These are phyloP conservation scores for Eilema sororculum DNA, from an alignment of 2,888 invertebrate genomes.

Conservation along the genomic window DNA sequence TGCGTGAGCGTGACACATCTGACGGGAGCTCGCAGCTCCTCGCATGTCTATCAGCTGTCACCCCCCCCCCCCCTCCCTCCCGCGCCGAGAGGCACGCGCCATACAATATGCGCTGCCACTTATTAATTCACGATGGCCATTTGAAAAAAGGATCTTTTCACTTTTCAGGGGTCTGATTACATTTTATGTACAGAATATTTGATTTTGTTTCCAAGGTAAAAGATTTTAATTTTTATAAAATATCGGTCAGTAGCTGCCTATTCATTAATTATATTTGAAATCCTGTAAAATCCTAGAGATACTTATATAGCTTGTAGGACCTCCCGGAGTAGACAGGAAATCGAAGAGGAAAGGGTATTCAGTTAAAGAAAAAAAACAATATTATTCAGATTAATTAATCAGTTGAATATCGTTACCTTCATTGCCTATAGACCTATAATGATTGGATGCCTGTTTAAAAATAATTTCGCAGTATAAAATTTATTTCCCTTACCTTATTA, in stretches of 20 bases:
- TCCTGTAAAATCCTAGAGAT: neutral
- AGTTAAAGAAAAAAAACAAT: no score
- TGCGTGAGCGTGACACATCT: neutral
- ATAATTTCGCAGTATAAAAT: no score
- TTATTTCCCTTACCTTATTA: no score
- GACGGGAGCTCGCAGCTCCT: constrained; percentile 7
- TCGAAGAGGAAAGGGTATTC: neutral
- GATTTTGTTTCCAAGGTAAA: neutral
- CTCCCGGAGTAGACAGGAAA: neutral
- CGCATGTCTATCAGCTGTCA: constrained; percentile 16
- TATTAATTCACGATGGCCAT: constrained; percentile 32
- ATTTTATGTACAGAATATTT: constrained; percentile 12
- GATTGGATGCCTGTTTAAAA: no score
- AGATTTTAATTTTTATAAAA: neutral
- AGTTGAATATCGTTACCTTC: neutral
- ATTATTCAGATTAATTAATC: neutral
- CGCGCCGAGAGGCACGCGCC: neutral
- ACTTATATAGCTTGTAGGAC: neutral
- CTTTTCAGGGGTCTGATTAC: constrained; percentile 4
- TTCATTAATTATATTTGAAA: neutral
- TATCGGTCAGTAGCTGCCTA: neutral
- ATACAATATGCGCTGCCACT: constrained; percentile 15
- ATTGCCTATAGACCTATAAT: neutral
- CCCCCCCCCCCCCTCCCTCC: neutral
- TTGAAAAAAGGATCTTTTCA: constrained; percentile 20